Percentiles rank a stretch among this genome's conserved stretches.
Conservation (phyloP, 2,113 vertebrate genomes). For the Nannospalax galili region DNA sequence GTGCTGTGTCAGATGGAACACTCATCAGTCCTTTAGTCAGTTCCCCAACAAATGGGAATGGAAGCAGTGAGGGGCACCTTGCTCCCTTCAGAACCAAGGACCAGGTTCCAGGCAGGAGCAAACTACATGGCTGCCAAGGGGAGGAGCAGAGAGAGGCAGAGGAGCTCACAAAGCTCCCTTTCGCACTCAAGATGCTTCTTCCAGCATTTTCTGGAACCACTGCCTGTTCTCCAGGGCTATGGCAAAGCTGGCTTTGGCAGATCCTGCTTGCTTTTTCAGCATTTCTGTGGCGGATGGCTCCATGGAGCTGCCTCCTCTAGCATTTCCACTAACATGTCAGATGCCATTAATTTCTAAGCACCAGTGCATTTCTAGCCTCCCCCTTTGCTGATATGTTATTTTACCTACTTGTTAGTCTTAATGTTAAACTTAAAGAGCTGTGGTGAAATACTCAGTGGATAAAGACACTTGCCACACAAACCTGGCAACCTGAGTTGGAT, state of each 20-base stretch:
- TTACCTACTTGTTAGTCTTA: not conserved
- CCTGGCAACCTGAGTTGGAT: too few species aligned
- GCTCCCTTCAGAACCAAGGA: not conserved
- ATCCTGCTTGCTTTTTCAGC: not conserved
- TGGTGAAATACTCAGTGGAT: not conserved
- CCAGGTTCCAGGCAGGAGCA: not conserved
- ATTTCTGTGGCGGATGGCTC: not conserved
- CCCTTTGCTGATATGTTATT: too few species aligned
- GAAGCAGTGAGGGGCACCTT: too few species aligned
- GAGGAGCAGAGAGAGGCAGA: too few species aligned
- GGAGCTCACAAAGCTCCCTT: too few species aligned
- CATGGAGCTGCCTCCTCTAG: not conserved
- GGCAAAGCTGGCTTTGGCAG: not conserved
- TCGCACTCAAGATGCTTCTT: not conserved
- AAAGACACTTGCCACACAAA: not conserved
- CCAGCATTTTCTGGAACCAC: not conserved
- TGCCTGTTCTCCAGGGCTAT: not conserved
- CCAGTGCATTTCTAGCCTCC: not conserved
- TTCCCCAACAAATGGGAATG: not conserved
- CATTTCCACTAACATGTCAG: not conserved
- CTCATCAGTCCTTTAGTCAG: not conserved
- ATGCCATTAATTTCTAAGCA: not conserved
- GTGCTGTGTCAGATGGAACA: not conserved
- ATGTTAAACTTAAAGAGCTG: not conserved
- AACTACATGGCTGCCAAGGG: too few species aligned